Evolutionary conservation across 2,113 vertebrate species (phyloP).

Genomic region (Neolamprologus brichardi): DNA sequence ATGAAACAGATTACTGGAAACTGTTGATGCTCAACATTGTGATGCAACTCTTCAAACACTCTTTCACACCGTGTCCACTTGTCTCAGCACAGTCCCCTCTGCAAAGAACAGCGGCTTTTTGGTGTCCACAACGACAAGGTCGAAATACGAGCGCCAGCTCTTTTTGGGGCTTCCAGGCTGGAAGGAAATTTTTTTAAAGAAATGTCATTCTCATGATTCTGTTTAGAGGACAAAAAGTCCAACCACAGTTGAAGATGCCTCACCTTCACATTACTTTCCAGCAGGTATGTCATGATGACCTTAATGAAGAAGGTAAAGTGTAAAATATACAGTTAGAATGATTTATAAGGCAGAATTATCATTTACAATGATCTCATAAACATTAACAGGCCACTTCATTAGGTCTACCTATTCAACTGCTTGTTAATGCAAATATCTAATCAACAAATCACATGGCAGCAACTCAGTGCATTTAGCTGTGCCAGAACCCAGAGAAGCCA

Average conservation of each 20-base stretch:
- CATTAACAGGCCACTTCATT: background rate
- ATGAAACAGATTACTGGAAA: background rate
- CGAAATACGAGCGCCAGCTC: conserved; percentile 77
- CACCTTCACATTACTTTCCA: conserved; percentile 68
- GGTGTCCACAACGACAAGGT: conserved; percentile 82
- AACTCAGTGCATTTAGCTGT: background rate
- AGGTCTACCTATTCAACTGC: background rate
- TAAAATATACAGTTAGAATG: background rate
- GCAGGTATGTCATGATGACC: conserved; percentile 81
- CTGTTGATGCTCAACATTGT: background rate
- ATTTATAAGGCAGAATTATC: background rate
- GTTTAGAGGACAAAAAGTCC: background rate
- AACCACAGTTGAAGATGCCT: background rate
- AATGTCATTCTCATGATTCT: background rate
- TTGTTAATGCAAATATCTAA: background rate
- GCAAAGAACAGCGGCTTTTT: conserved; percentile 81
- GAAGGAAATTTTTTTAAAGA: background rate
- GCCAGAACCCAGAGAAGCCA: background rate
- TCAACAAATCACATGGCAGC: background rate
- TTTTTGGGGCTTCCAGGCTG: conserved; percentile 28
- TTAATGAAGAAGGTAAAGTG: conserved; percentile 2
- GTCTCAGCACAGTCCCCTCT: conserved; percentile 78
- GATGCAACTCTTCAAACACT: background rate
- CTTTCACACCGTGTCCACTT: conserved; percentile 76
- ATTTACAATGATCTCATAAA: background rate